Percentiles rank a stretch among this genome's conserved stretches.
phyloP scores from a whole-genome alignment of 2,888 invertebrate species.

The Eupithecia abbreviata region DNA sequence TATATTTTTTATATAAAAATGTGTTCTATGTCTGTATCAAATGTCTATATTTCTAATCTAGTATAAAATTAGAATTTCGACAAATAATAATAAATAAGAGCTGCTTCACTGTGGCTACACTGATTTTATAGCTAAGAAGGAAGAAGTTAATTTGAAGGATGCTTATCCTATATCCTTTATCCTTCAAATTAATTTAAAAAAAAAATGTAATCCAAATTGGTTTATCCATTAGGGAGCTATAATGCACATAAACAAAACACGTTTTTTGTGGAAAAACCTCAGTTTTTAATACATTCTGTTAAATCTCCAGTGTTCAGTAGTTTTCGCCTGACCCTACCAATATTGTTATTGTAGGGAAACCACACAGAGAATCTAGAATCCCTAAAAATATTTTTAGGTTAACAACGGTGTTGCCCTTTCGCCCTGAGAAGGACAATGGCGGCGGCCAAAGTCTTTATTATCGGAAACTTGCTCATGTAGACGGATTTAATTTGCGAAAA shows the following conservation, averaged over 20 bases:
- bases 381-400: conserved; percentile 3
- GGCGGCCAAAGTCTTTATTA: conserved; percentile 13
- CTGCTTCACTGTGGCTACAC: not conserved
- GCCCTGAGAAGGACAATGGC: conserved; percentile 1
- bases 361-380: not conserved
- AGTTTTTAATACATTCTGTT: not conserved
- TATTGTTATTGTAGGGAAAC: not conserved
- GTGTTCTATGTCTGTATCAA: no score
- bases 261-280: no score
- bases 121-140: not conserved
- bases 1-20: no score
- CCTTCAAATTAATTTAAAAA: not conserved
- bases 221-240: not conserved
- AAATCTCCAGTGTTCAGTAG: not conserved
- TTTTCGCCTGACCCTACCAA: not conserved
- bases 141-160: no score
- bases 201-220: not conserved
- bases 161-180: no score
- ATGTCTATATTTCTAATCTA: no score
- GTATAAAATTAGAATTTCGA: no score
- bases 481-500: conserved; percentile 11
- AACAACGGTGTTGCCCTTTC: conserved; percentile 4
- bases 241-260: no score
- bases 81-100: no score
- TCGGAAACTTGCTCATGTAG: conserved; percentile 14